A percentile compares a stretch with the other conserved stretches of the same genome.
Evolutionary conservation across 2,888 invertebrate genomes (phyloP).

Genomic region (Muschampia plurimacula): DNA sequence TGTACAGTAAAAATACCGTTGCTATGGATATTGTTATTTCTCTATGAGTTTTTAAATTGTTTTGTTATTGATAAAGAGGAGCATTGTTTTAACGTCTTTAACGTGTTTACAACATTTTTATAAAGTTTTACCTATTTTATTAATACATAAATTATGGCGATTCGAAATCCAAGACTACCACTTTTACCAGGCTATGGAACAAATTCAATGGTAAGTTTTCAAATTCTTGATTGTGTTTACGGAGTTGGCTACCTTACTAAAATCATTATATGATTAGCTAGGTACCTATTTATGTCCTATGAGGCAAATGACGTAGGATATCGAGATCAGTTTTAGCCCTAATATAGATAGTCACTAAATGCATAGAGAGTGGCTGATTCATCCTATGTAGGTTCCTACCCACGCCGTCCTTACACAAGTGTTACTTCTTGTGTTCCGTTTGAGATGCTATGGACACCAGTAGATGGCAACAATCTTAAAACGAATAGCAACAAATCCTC

Average conservation of each 20-base stretch:
- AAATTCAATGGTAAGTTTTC: conserved; percentile 85
- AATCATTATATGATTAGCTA: neutral
- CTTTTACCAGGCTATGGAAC: conserved; percentile 90
- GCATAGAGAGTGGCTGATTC: too few relatives aligned
- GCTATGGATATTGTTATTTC: neutral
- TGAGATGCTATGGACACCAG: too few relatives aligned
- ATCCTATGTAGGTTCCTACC: too few relatives aligned
- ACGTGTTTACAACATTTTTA: conserved; percentile 13
- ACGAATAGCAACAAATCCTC: too few relatives aligned
- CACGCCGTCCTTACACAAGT: too few relatives aligned
- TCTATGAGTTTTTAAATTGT: too few relatives aligned
- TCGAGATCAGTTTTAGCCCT: too few relatives aligned
- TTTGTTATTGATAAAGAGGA: neutral
- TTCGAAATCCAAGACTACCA: conserved; percentile 89
- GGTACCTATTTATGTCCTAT: neutral
- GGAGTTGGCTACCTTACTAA: neutral
- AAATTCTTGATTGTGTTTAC: neutral
- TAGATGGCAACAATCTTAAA: too few relatives aligned
- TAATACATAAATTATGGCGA: conserved; percentile 60
- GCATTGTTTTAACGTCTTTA: neutral
- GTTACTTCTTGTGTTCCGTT: too few relatives aligned
- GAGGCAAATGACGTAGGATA: too few relatives aligned
- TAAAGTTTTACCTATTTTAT: too few relatives aligned
- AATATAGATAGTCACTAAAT: too few relatives aligned
- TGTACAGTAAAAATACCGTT: neutral